Percentiles rank a stretch among this genome's conserved stretches.
Evolutionary conservation across 2,888 invertebrate species (phyloP).

Genomic region (Mythimna ferrago): DNA sequence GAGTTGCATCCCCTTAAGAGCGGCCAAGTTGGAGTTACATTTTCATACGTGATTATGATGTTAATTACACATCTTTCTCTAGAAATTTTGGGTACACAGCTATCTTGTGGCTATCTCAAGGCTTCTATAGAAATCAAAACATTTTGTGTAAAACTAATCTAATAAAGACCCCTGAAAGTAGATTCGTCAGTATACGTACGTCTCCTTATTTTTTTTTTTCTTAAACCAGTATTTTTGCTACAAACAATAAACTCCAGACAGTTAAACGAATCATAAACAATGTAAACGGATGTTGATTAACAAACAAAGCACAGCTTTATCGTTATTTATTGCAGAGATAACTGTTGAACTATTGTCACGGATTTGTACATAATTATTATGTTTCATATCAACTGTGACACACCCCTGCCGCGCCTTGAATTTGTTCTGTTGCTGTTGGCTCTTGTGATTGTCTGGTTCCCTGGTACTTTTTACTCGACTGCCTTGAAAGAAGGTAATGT

Average conservation of each 20-base stretch:
- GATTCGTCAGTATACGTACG: background rate
- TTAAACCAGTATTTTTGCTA: background rate
- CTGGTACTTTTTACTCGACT: conserved; percentile 27
- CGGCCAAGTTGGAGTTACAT: too few species aligned
- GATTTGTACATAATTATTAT: conserved; percentile 41
- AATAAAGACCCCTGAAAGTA: background rate
- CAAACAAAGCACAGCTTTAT: conserved; percentile 33
- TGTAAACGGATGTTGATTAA: conserved; percentile 41
- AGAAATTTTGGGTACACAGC: too few species aligned
- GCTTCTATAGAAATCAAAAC: too few species aligned
- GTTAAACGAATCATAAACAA: conserved; percentile 25
- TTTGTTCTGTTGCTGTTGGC: conserved; percentile 13
- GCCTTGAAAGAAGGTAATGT: too few species aligned
- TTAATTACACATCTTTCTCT: too few species aligned
- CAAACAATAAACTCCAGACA: conserved; percentile 14
- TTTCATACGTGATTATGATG: too few species aligned
- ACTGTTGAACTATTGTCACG: conserved; percentile 46
- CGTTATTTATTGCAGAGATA: conserved; percentile 56
- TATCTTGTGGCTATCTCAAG: too few species aligned
- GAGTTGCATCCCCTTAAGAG: too few species aligned
- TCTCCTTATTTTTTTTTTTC: background rate
- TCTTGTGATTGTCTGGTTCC: conserved; percentile 14
- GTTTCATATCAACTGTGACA: conserved; percentile 55
- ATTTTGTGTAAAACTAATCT: too few species aligned
- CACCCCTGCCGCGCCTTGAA: conserved; percentile 55